Conservation (phyloP, 2,888 invertebrate genomes). For the Criorhina ranunculi region DNA sequence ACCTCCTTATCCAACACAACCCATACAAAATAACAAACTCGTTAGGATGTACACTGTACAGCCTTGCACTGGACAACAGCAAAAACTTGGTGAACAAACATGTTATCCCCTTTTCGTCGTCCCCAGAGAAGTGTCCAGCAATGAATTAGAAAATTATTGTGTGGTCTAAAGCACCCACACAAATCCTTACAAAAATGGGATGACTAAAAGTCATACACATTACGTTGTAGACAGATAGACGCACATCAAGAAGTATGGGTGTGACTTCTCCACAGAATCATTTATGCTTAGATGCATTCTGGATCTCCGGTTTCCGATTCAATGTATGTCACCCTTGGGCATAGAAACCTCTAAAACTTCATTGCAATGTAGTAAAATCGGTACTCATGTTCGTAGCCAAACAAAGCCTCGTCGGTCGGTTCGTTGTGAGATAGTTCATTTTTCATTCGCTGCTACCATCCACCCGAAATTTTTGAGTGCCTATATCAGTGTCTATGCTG, state of each 20-base stretch:
- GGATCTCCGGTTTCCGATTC: slow-evolving; percentile 46
- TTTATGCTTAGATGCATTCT: slow-evolving; percentile 56
- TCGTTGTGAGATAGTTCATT: slow-evolving; percentile 13
- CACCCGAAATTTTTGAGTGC: slow-evolving; percentile 48
- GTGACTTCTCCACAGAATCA: slow-evolving; percentile 48
- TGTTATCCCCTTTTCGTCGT: neutral
- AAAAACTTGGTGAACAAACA: slow-evolving; percentile 39
- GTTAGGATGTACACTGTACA: slow-evolving; percentile 49
- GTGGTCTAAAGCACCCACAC: slow-evolving; percentile 52
- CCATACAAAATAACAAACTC: slow-evolving; percentile 43
- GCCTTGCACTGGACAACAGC: slow-evolving; percentile 39
- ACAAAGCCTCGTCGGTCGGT: slow-evolving; percentile 47
- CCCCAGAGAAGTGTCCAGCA: slow-evolving; percentile 75
- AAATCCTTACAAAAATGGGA: slow-evolving; percentile 27
- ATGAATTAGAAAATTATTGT: slow-evolving; percentile 67
- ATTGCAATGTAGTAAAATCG: slow-evolving; percentile 35
- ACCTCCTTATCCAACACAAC: slow-evolving; percentile 42
- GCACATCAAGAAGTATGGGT: slow-evolving; percentile 27
- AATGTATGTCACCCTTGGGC: slow-evolving; percentile 19
- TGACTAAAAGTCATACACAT: slow-evolving; percentile 51
- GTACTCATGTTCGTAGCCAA: slow-evolving; percentile 42
- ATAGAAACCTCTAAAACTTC: slow-evolving; percentile 47
- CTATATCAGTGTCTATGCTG: slow-evolving; percentile 55
- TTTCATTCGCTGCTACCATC: slow-evolving; percentile 3
- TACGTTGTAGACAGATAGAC: slow-evolving; percentile 39